Evolutionary conservation across 2,888 invertebrate genomes (phyloP).

Genomic region (Sericinus montela): DNA sequence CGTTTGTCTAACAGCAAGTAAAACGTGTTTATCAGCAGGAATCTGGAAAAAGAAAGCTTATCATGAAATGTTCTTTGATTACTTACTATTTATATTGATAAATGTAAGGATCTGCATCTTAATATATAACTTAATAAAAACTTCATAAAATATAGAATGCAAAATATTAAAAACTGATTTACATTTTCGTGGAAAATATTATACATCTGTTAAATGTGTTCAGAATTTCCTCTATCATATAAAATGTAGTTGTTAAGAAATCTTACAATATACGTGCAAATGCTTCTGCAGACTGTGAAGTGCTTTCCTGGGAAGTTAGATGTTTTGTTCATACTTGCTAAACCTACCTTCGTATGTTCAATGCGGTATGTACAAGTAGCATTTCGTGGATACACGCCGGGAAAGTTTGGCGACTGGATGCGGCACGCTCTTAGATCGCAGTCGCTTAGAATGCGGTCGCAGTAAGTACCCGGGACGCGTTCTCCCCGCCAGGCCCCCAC

Average conservation of each 20-base stretch:
- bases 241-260: too few species aligned
- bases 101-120: too few species aligned
- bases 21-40: constrained; percentile 85
- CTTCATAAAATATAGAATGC: too few species aligned
- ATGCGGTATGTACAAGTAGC: constrained; percentile 89
- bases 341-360: constrained; percentile 77
- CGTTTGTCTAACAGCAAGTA: constrained; percentile 86
- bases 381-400: constrained; percentile 92
- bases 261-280: background rate
- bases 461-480: constrained; percentile 86
- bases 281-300: background rate
- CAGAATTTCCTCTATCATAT: too few species aligned
- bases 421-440: constrained; percentile 85
- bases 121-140: too few species aligned
- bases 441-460: constrained; percentile 88
- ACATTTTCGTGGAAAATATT: too few species aligned
- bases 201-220: too few species aligned
- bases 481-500: constrained; percentile 87
- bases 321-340: constrained; percentile 7
- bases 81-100: too few species aligned
- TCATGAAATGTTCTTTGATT: too few species aligned
- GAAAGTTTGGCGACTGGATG: constrained; percentile 93
- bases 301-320: constrained; percentile 9
- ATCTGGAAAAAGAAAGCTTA: constrained; percentile 43
- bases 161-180: too few species aligned